These are phyloP conservation scores for Andrena cerasifolii DNA, from an alignment of 1,140 invertebrate species.

Conservation along the genomic window DNA sequence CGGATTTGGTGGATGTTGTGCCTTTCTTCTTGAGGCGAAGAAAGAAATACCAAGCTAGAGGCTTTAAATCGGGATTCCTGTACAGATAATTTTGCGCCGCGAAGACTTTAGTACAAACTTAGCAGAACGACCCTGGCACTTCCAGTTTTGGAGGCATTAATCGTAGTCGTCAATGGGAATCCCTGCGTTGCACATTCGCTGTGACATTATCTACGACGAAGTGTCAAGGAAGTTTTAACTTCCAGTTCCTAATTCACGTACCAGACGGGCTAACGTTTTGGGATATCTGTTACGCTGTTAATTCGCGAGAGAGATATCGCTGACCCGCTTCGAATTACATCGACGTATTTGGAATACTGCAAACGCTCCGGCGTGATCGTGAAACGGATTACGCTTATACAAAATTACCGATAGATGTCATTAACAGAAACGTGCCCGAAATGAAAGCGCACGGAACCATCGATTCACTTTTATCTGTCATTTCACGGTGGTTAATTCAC, in stretches of 20 bases:
- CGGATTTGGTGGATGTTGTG: too few species aligned
- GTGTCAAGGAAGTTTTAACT: background rate
- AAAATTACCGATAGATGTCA: background rate
- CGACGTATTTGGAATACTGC: background rate
- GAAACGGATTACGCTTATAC: background rate
- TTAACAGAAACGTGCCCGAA: background rate
- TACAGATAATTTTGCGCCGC: background rate
- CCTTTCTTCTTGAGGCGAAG: too few species aligned
- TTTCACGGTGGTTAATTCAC: background rate
- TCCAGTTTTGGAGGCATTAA: background rate
- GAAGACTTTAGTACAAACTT: background rate
- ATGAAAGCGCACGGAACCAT: background rate
- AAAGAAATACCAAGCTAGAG: background rate
- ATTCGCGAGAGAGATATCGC: constrained; percentile 3
- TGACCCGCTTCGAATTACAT: background rate
- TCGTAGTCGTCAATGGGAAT: background rate
- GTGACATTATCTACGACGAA: background rate
- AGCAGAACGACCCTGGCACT: background rate
- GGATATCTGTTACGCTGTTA: background rate
- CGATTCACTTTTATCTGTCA: constrained; percentile 2
- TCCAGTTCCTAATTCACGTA: background rate
- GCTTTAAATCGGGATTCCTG: background rate
- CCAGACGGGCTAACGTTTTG: background rate
- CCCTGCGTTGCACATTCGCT: background rate
- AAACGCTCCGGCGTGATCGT: background rate